Percentiles rank a stretch among this genome's conserved stretches.
These are phyloP conservation scores for Cepaea nemoralis DNA, from an alignment of 1,140 invertebrate genomes.

Conservation along the genomic window DNA sequence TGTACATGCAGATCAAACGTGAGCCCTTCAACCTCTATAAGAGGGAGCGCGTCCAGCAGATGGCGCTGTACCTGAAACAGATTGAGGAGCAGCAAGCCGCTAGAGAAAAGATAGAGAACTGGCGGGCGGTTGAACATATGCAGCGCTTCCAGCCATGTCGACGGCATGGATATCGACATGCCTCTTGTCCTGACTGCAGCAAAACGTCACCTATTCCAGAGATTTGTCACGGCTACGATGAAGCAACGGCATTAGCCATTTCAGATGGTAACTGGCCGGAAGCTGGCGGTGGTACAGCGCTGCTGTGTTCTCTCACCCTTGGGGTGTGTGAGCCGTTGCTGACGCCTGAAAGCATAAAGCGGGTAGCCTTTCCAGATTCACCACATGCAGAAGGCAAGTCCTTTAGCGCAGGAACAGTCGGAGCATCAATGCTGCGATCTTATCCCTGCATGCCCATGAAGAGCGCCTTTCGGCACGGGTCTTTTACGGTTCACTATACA, in stretches of 20 bases:
- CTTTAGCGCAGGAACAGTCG: neutral
- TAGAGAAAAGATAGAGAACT: constrained; percentile 10
- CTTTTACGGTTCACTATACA: neutral
- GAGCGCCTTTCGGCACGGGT: neutral
- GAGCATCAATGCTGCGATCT: neutral
- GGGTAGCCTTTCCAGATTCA: constrained; percentile 10
- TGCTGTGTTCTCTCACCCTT: constrained; percentile 34
- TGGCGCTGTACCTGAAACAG: constrained; percentile 44
- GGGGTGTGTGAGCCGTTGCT: constrained; percentile 33
- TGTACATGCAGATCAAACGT: constrained; percentile 50
- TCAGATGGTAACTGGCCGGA: neutral
- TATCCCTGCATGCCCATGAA: neutral
- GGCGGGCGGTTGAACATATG: neutral
- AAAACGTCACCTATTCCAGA: neutral
- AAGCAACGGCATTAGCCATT: neutral
- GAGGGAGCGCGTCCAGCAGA: constrained; percentile 48
- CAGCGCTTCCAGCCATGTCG: constrained; percentile 1
- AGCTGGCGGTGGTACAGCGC: neutral
- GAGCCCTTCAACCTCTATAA: constrained; percentile 49
- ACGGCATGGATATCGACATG: neutral
- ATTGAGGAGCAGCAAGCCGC: constrained; percentile 32
- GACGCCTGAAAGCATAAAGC: constrained; percentile 22
- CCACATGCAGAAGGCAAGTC: neutral
- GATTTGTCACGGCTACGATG: neutral
- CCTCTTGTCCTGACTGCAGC: constrained; percentile 1